These are phyloP conservation scores for Pristionchus japonicus DNA, from an alignment of 2,888 invertebrate species.

Conservation along the genomic window DNA sequence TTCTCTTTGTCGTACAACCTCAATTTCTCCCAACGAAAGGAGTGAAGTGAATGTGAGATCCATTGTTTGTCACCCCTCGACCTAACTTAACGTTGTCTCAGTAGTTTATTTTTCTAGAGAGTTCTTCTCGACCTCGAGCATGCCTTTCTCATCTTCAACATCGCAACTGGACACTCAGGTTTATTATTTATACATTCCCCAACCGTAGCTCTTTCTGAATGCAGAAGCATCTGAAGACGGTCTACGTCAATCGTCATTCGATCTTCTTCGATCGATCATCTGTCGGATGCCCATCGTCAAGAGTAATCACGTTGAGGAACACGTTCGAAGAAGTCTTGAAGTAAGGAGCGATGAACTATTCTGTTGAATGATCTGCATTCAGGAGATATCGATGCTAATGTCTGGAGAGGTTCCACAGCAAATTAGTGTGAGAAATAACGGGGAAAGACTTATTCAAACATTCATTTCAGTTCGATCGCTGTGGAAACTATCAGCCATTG, in stretches of 20 bases:
- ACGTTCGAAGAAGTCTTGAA: background rate
- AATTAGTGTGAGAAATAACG: background rate
- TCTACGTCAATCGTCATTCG: background rate
- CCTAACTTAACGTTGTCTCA: too few relatives aligned
- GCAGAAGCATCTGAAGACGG: background rate
- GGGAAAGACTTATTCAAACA: background rate
- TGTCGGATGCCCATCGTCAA: conserved; percentile 1
- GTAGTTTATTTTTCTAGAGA: too few relatives aligned
- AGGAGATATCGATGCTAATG: background rate
- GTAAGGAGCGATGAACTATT: background rate
- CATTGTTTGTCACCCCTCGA: too few relatives aligned
- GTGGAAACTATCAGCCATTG: background rate
- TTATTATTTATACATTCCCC: background rate
- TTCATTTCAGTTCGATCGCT: background rate
- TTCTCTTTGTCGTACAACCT: background rate
- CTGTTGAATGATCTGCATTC: background rate
- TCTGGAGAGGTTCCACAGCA: background rate
- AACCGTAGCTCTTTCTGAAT: too few relatives aligned
- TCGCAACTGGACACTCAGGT: background rate
- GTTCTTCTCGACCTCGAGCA: background rate
- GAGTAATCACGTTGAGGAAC: background rate
- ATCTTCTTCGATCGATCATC: background rate
- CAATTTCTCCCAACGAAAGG: background rate
- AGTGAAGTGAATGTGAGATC: conserved; percentile 18
- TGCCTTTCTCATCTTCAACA: background rate